A percentile compares a stretch with the other conserved stretches of the same genome.
Conservation (phyloP, 2,888 invertebrate genomes). For the Patella ulyssiponensis region DNA sequence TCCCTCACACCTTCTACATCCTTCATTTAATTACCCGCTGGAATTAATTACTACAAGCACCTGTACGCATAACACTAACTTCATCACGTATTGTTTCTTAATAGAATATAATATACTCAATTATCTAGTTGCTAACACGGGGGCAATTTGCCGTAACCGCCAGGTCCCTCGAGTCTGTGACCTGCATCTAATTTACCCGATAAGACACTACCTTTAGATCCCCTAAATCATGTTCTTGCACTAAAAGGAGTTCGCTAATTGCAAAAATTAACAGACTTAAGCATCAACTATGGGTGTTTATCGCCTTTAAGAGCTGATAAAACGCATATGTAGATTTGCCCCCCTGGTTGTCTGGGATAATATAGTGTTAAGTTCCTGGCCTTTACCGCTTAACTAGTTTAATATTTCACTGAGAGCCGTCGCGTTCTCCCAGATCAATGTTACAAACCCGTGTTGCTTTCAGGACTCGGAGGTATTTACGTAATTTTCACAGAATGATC, state of each 20-base stretch:
- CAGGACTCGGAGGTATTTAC: not conserved
- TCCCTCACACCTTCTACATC: no score
- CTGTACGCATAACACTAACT: slow-evolving; percentile 1
- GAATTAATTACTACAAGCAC: not conserved
- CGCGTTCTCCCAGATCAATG: not conserved
- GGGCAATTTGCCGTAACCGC: slow-evolving; percentile 1
- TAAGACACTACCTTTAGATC: slow-evolving; percentile 12
- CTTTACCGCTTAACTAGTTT: not conserved
- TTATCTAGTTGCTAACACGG: slow-evolving; percentile 4
- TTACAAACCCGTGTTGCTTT: not conserved
- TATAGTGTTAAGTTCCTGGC: not conserved
- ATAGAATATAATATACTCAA: slow-evolving; percentile 5
- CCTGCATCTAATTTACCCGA: slow-evolving; percentile 12
- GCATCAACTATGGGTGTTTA: slow-evolving; percentile 26
- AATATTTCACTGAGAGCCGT: not conserved
- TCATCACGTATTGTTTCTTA: not conserved
- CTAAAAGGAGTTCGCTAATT: slow-evolving; percentile 24
- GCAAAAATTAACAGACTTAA: slow-evolving; percentile 30
- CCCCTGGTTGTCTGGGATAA: not conserved
- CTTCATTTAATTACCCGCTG: not conserved
- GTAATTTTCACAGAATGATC: slow-evolving; percentile 8
- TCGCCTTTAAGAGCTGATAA: slow-evolving; percentile 19
- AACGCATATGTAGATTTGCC: not conserved
- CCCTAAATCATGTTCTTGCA: slow-evolving; percentile 28
- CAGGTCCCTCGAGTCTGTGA: not conserved